These are phyloP conservation scores for Laticauda laticaudata DNA, from an alignment of 2,113 vertebrate species.

Conservation along the genomic window DNA sequence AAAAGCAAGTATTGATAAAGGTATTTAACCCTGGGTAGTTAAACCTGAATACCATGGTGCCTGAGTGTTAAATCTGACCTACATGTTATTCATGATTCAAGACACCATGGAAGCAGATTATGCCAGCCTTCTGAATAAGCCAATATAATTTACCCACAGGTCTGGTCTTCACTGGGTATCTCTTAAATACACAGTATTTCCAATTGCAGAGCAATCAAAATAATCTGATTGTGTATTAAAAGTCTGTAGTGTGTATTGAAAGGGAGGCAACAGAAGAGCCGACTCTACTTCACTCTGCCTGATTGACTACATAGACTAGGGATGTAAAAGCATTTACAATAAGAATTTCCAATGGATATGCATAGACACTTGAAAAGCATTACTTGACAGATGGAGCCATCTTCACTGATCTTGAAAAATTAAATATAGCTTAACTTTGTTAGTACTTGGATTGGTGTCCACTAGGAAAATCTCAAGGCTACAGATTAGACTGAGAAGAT, in stretches of 20 bases:
- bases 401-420: neutral
- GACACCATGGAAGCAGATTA: slow-evolving; percentile 1
- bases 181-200: neutral
- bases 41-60: neutral
- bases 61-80: neutral
- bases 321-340: neutral
- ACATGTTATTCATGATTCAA: neutral
- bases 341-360: neutral
- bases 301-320: neutral
- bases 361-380: neutral
- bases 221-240: neutral
- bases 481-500: neutral
- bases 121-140: neutral
- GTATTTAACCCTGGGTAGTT: neutral
- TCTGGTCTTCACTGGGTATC: neutral
- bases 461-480: neutral
- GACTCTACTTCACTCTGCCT: neutral
- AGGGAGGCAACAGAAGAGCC: neutral
- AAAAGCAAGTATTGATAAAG: neutral
- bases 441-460: neutral
- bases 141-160: neutral
- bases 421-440: neutral
- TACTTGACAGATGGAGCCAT: neutral
- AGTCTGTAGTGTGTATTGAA: neutral
- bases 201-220: neutral